Conservation (phyloP, 2,888 invertebrate genomes). For the Automeris io region DNA sequence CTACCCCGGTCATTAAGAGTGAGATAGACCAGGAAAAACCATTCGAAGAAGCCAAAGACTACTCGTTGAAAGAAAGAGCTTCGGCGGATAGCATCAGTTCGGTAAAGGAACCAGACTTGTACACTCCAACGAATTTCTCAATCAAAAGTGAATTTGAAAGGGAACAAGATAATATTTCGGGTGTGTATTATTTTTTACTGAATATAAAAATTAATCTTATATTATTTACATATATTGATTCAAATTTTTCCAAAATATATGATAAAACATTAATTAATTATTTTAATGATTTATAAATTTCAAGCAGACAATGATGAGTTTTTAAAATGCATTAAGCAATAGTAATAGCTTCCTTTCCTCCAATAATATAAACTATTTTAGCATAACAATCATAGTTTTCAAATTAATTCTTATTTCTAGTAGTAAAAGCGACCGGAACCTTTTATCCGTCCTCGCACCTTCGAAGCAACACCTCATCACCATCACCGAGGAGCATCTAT, state of each 20-base stretch:
- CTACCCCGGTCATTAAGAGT: slow-evolving; percentile 61
- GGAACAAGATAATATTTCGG: slow-evolving; percentile 68
- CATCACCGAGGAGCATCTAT: slow-evolving; percentile 73
- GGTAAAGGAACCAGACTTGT: slow-evolving; percentile 54
- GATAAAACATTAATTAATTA: too few species aligned
- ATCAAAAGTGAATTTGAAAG: slow-evolving; percentile 71
- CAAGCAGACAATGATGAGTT: too few species aligned
- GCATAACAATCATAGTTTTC: slow-evolving; percentile 6
- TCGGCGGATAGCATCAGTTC: slow-evolving; percentile 61
- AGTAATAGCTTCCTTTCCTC: too few species aligned
- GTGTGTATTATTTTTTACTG: slow-evolving; percentile 45
- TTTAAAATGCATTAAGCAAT: too few species aligned
- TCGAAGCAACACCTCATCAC: slow-evolving; percentile 73
- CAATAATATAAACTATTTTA: too few species aligned
- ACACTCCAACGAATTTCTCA: slow-evolving; percentile 58
- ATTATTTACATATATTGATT: too few species aligned
- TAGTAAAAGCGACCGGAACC: slow-evolving; percentile 95
- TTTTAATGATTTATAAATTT: too few species aligned
- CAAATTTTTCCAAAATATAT: too few species aligned
- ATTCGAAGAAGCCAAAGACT: slow-evolving; percentile 71
- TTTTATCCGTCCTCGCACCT: slow-evolving; percentile 89
- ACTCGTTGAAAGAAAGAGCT: slow-evolving; percentile 67
- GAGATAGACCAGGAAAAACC: slow-evolving; percentile 56
- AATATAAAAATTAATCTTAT: neutral
- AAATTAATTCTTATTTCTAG: slow-evolving; percentile 75